Percentiles rank a stretch among this genome's conserved stretches.
Conservation (phyloP, 2,113 vertebrate species). For the Falco punctatus region DNA sequence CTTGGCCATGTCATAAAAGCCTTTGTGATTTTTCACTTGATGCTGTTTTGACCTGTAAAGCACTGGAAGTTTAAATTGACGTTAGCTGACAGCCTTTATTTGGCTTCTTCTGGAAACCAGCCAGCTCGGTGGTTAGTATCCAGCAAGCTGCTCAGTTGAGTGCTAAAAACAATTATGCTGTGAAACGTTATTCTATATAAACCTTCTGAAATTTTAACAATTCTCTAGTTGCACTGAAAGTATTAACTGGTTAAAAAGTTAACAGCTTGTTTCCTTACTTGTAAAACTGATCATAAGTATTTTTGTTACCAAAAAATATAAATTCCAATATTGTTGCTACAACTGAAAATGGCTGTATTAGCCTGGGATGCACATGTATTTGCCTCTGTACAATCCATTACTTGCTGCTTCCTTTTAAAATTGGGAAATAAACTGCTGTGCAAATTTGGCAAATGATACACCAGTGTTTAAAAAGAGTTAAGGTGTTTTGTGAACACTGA, state of each 20-base stretch:
- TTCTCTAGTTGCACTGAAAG: not conserved
- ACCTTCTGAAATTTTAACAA: not conserved
- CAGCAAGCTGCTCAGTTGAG: not conserved
- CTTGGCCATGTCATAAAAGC: not conserved
- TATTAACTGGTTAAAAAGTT: not conserved
- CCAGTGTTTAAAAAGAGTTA: too few relatives aligned
- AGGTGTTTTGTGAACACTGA: not conserved
- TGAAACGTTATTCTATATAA: rapidly evolving
- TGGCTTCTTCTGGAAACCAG: not conserved
- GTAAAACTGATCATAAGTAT: not conserved
- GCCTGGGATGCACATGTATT: not conserved
- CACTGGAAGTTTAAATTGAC: not conserved
- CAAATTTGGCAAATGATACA: not conserved
- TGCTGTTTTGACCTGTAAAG: too few relatives aligned
- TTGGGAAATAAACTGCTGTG: not conserved
- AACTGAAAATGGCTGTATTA: not conserved
- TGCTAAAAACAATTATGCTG: not conserved
- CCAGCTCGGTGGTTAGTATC: not conserved
- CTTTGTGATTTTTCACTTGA: not conserved
- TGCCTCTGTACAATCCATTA: not conserved
- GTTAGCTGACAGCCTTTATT: not conserved
- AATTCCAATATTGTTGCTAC: not conserved
- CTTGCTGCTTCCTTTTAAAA: not conserved
- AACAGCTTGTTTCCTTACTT: not conserved
- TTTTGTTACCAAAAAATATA: not conserved